These are phyloP conservation scores for Adelognathus sp. DNA, from an alignment of 2,888 invertebrate genomes.

Conservation along the genomic window DNA sequence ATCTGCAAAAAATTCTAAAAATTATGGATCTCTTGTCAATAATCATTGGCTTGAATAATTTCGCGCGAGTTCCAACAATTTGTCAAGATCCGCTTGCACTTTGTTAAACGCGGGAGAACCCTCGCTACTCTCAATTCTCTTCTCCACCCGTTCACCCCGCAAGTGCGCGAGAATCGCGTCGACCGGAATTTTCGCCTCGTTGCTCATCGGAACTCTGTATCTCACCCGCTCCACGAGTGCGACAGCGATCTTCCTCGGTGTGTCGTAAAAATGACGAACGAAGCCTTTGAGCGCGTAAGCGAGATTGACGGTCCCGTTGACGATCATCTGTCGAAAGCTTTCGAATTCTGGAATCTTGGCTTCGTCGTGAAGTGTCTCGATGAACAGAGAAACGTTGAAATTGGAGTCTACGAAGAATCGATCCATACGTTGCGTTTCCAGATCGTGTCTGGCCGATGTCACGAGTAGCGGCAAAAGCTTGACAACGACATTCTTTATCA, in stretches of 20 bases:
- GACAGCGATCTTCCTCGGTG: conserved; percentile 49
- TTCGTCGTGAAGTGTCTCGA: conserved; percentile 33
- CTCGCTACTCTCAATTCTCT: not conserved
- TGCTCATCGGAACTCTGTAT: conserved; percentile 56
- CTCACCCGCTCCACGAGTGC: conserved; percentile 57
- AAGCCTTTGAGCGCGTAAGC: conserved; percentile 61
- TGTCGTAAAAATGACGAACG: conserved; percentile 59
- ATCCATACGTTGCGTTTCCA: conserved; percentile 23
- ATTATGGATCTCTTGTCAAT: too few relatives aligned
- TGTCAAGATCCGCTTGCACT: not conserved
- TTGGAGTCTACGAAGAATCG: conserved; percentile 47
- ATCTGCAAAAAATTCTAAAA: too few relatives aligned
- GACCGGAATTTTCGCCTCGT: not conserved
- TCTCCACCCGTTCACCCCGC: not conserved
- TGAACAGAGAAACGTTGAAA: conserved; percentile 53
- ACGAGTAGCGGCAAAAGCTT: conserved; percentile 37
- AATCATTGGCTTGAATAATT: too few relatives aligned
- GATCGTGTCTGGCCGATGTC: not conserved
- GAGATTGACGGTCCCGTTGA: conserved; percentile 44
- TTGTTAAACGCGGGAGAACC: not conserved
- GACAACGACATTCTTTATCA: conserved; percentile 30
- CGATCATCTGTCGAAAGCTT: conserved; percentile 41
- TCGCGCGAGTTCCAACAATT: too few relatives aligned
- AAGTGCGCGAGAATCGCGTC: conserved; percentile 11
- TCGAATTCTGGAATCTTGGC: conserved; percentile 36